These are phyloP conservation scores for Oscheius sp. DNA, from an alignment of 2,888 invertebrate species.

Conservation along the genomic window DNA sequence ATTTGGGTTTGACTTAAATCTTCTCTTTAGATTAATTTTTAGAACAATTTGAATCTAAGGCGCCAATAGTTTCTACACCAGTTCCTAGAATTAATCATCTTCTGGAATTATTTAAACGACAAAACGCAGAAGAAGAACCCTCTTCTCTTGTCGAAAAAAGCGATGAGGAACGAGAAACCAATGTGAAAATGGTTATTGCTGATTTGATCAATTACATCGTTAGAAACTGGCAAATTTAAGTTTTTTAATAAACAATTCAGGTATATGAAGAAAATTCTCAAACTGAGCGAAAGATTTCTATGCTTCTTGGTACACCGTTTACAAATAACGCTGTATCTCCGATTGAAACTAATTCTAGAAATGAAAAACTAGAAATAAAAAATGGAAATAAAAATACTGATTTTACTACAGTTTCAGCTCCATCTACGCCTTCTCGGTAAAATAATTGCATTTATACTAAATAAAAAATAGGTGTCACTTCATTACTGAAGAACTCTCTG, in stretches of 20 bases:
- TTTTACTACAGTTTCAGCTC: constrained; percentile 22
- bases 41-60: no score
- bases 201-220: constrained; percentile 59
- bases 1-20: no score
- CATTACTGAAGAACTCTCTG: constrained; percentile 44
- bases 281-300: constrained; percentile 53
- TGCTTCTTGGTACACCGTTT: constrained; percentile 37
- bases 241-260: constrained; percentile 14
- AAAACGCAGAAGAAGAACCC: neutral
- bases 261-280: constrained; percentile 53
- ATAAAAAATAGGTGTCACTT: constrained; percentile 41
- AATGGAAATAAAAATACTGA: no score
- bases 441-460: neutral
- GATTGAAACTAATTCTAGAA: no score
- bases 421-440: constrained; percentile 34
- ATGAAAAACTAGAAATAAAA: no score
- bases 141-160: neutral
- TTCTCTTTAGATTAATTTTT: no score
- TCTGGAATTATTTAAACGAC: no score
- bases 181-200: constrained; percentile 47
- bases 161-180: constrained; percentile 3
- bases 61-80: no score
- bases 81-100: no score
- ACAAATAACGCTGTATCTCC: no score
- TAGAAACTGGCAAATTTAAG: neutral